Base-by-base conservation (phyloP, 2,113 vertebrate genomes). In the Sisor rabdophorus region DNA sequence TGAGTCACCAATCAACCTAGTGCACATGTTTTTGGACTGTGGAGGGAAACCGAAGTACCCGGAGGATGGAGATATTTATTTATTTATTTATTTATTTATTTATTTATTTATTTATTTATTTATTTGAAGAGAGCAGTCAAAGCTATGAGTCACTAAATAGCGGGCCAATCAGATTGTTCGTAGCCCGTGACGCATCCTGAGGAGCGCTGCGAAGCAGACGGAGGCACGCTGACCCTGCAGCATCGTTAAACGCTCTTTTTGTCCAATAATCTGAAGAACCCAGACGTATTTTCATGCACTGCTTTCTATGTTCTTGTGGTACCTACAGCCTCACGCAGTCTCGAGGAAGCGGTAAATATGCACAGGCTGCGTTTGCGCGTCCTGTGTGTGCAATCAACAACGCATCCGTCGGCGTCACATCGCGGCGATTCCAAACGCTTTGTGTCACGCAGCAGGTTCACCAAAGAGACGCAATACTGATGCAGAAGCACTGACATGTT, bases 391-490 rank as follows among this genome's bases (percentile, higher is more conserved):
- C 77, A 60, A 20, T 53, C 76, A 75, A 56, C 67, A 74, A 61
- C 36, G 24, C 55, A 67, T 64, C 71, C 53, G 36, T 54, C 71
- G 75, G 58, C 76, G 69, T 69, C 65, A 69, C 65, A 69, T 69
- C 65, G 71, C 60, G 80, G 76, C 71, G 74, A 64, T 63, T 65
- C 71, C 47, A 75, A 24, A 26, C 64, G 64, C 64, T 81, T 71
- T 68, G 68, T 68, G 59, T 70, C n/a, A 60, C 36, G 20, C 63
- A 70, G 56, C 73, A 76, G 56, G 64, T 24, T 68, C 74, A 73
- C 53, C 71, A 56, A 48, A 70, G 28, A 48, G 76, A 74, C 5
- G 12, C 24, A 4, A 30, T 52, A 64, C 47, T 53, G 59, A 63
- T 75, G 26, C 52, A 5, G 53, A 11, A 24, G 8, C 73, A 53